Base-by-base conservation (phyloP, 1,140 invertebrate species). In the Leptinotarsa undecemlineata region DNA sequence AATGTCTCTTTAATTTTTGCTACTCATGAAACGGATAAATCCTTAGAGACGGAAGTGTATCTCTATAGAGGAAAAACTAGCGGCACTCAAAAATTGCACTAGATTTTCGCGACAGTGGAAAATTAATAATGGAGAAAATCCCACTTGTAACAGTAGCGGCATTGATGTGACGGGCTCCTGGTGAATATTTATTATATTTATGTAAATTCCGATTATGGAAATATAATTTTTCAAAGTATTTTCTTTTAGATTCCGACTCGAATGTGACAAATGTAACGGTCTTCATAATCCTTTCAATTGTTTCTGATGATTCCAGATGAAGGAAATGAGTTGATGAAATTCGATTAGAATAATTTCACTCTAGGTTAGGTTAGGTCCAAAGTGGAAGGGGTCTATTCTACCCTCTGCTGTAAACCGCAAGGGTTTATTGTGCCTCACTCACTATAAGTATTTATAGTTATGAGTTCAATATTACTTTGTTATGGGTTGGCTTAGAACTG, bases 121-220 rank as follows among this genome's bases (percentile, higher is more conserved):
- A 64, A 64, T 64, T 64, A 64, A 64, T 64, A 64, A 64, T 21
- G 64, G 48, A 62, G 51, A 74, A 74, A 68, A 68, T 69, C 21
- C 68, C 73, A 64, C 23, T 74, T 68, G 67, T 57, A 69, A 74
- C 20, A 61, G 21, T 3, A 62, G 48, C 73, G 60, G 67, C 19
- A 17, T 26, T 64, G 20, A 75, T 8, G 51, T 60, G 26, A 63
- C 74, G 48, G 33, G 68, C 69, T 68, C 61, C 74, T 75, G 60
- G 62, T 75, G 64, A 75, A 72, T 75, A 75, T 75, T 75, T 70
- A 75, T 60, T 72, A 75, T 67, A 75, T 75, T 75, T 75, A 75
- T 75, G 74, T 75, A 75, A 75, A 75, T 75, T 72, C 63, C 63
- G 70, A 75, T 75, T 75, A 75, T 75, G 74, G 17, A 72, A 75